These are phyloP conservation scores for Ivindomyrus marchei DNA, from an alignment of 2,113 vertebrate genomes.

Conservation along the genomic window DNA sequence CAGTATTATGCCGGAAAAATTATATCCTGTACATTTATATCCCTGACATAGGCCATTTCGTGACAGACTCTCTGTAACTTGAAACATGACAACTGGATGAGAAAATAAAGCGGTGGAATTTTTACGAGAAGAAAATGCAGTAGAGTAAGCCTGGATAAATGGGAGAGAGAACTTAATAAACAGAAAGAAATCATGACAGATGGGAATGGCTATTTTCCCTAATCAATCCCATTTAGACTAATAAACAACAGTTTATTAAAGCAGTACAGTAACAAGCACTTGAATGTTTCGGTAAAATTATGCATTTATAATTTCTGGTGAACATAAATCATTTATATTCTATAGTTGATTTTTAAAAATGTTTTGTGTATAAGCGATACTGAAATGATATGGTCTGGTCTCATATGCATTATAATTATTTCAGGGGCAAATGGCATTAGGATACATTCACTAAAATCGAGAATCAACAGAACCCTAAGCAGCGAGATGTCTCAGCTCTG, in stretches of 20 bases:
- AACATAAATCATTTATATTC: constrained; percentile 9
- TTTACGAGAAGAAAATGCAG: background rate
- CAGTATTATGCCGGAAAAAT: background rate
- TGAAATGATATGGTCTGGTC: background rate
- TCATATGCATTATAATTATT: background rate
- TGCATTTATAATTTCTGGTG: background rate
- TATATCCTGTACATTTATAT: background rate
- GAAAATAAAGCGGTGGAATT: background rate
- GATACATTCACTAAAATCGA: background rate
- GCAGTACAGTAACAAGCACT: background rate
- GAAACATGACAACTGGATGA: background rate
- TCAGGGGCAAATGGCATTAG: background rate
- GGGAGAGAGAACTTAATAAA: background rate
- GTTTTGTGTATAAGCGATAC: background rate
- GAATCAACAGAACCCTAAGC: background rate
- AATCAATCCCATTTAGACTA: background rate
- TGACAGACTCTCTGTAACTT: background rate
- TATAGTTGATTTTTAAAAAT: background rate
- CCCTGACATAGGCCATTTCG: background rate
- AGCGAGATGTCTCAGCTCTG: background rate
- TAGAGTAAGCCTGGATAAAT: background rate
- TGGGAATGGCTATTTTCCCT: background rate
- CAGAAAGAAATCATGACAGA: background rate
- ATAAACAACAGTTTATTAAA: background rate
- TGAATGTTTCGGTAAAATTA: too few relatives aligned